These are phyloP conservation scores for Patiria miniata DNA, from an alignment of 35 echinoderm and acorn worm genomes.

Conservation along the genomic window DNA sequence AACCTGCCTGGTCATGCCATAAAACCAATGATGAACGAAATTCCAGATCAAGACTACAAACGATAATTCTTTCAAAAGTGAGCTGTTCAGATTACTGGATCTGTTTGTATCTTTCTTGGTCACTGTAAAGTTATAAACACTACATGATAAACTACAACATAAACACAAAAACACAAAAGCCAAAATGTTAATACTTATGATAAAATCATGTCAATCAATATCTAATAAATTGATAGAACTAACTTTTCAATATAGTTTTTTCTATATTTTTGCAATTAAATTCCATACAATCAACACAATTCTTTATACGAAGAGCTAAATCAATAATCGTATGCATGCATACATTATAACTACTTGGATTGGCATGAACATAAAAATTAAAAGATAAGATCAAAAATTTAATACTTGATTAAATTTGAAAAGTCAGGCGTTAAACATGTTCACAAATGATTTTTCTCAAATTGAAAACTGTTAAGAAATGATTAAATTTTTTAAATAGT, in stretches of 20 bases:
- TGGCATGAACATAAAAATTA: slow-evolving; percentile 26
- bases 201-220: slow-evolving; percentile 37
- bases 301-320: slow-evolving; percentile 24
- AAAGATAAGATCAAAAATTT: slow-evolving; percentile 3
- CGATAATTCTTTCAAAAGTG: neutral
- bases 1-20: slow-evolving; percentile 18
- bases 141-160: slow-evolving; percentile 23
- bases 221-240: slow-evolving; percentile 32
- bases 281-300: slow-evolving; percentile 27
- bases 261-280: slow-evolving; percentile 30
- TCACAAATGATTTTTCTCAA: slow-evolving; percentile 24
- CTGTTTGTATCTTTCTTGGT: neutral
- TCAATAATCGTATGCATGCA: slow-evolving; percentile 26
- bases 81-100: neutral
- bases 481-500: slow-evolving; percentile 17
- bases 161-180: slow-evolving; percentile 1
- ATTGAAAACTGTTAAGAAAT: neutral
- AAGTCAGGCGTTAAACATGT: slow-evolving; percentile 19
- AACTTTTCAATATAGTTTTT: slow-evolving; percentile 18
- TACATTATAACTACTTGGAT: slow-evolving; percentile 27
- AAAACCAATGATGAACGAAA: slow-evolving; percentile 8
- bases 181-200: slow-evolving; percentile 19
- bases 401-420: neutral
- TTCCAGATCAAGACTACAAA: neutral
- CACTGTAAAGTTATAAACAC: neutral